These are phyloP conservation scores for Acanthopagrus latus DNA, from an alignment of 2,797 vertebrate genomes.

Conservation along the genomic window DNA sequence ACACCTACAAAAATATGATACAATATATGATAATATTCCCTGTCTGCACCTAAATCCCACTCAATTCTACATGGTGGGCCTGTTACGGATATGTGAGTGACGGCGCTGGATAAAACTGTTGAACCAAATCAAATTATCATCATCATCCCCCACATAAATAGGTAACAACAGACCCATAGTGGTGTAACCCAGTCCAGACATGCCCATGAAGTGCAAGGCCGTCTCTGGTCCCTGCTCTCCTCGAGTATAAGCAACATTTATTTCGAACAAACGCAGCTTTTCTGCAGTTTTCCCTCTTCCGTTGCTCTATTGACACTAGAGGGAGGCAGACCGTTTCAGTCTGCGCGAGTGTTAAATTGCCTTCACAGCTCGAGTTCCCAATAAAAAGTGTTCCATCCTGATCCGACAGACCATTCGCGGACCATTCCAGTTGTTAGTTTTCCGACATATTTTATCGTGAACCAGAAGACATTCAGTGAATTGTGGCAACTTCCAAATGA, in stretches of 20 bases:
- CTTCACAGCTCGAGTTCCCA: slow-evolving; percentile 6
- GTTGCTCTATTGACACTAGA: slow-evolving; percentile 53
- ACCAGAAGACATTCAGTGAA: background rate
- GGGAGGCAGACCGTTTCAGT: slow-evolving; percentile 40
- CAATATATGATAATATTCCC: too few species aligned
- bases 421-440: background rate
- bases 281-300: background rate
- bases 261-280: background rate
- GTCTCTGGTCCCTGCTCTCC: background rate
- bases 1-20: too few species aligned
- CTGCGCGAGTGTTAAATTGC: background rate
- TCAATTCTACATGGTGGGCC: too few species aligned
- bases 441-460: background rate
- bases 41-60: too few species aligned
- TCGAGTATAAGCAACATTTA: background rate
- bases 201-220: too few species aligned
- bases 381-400: background rate
- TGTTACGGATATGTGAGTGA: too few species aligned
- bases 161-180: background rate
- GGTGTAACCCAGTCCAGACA: background rate
- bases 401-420: background rate
- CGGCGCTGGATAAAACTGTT: too few species aligned
- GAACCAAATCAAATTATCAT: too few species aligned
- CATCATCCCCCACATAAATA: too few species aligned
- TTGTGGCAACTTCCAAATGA: background rate